Percentiles rank a stretch among this genome's conserved stretches.
phyloP scores from a whole-genome alignment of 2,888 invertebrate genomes.

The Acleris holmiana region DNA sequence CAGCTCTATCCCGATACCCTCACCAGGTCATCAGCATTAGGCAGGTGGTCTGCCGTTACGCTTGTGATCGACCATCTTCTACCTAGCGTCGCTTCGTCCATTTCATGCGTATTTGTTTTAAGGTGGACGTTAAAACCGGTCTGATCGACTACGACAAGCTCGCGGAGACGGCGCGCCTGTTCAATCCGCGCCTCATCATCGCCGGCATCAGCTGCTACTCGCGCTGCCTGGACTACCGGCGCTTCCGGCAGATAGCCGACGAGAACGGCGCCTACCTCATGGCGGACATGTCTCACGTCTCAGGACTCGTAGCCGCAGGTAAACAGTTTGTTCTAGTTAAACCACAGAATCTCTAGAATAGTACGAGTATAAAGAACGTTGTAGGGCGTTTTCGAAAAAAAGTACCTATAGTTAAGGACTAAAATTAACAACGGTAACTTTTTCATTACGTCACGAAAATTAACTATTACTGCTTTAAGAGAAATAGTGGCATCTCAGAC shows the following conservation, averaged over 20 bases:
- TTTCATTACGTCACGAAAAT: too few species aligned
- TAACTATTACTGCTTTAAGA: too few species aligned
- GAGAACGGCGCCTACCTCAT: conserved; percentile 93
- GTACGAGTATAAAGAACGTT: too few species aligned
- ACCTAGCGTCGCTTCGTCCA: not conserved
- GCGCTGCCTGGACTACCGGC: conserved; percentile 94
- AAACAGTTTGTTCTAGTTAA: conserved; percentile 36
- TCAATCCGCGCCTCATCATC: conserved; percentile 96
- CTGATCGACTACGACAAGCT: conserved; percentile 96
- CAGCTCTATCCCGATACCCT: too few species aligned
- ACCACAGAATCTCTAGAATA: not conserved
- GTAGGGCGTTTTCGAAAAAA: too few species aligned
- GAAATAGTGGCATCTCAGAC: too few species aligned
- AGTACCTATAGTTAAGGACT: too few species aligned
- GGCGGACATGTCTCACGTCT: conserved; percentile 98
- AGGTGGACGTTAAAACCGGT: conserved; percentile 90
- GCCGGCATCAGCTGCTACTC: conserved; percentile 98
- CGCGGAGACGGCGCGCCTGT: conserved; percentile 91
- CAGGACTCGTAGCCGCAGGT: conserved; percentile 95
- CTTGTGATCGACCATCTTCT: not conserved
- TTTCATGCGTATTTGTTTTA: not conserved
- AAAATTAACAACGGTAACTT: too few species aligned
- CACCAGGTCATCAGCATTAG: too few species aligned
- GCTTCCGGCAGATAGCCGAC: conserved; percentile 93
- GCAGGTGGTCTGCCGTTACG: too few species aligned